A percentile compares a stretch with the other conserved stretches of the same genome.
These are phyloP conservation scores for Ianthella basta DNA, from an alignment of 37 sponge, comb jelly and placozoan genomes.

Conservation along the genomic window DNA sequence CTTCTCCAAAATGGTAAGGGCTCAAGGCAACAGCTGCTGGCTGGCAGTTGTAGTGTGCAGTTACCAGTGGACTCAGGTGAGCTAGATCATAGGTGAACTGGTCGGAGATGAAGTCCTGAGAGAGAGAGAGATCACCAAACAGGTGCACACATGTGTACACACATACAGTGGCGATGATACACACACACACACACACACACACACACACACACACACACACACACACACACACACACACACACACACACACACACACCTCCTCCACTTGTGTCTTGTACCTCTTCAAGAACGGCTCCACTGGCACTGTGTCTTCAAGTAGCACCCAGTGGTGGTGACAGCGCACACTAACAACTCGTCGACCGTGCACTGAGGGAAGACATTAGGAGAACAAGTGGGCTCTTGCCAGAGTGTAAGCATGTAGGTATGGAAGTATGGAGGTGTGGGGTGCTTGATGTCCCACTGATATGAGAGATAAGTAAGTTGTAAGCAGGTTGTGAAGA, in stretches of 20 bases:
- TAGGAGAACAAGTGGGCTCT: too few relatives aligned
- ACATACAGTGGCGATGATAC: too few relatives aligned
- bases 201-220: too few relatives aligned
- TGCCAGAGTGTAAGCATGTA: too few relatives aligned
- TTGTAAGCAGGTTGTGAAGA: too few relatives aligned
- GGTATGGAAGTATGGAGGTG: too few relatives aligned
- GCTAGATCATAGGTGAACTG: neutral
- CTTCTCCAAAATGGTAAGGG: constrained; percentile 18
- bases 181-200: too few relatives aligned
- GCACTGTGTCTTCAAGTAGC: neutral
- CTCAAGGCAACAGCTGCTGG: constrained; percentile 8
- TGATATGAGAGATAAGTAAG: too few relatives aligned
- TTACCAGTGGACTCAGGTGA: neutral
- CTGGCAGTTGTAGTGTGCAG: neutral
- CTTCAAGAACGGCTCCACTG: neutral
- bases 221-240: too few relatives aligned
- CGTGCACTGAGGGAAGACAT: neutral
- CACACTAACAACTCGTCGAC: constrained; percentile 8
- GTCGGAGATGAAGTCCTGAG: constrained; percentile 27
- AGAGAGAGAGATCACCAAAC: neutral
- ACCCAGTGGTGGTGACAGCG: constrained; percentile 3
- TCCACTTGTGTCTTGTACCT: neutral
- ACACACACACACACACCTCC: neutral
- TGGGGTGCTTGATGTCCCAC: too few relatives aligned
- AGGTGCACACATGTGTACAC: too few relatives aligned